These are phyloP conservation scores for Caenorhabditis imperialis DNA, from an alignment of 2,888 invertebrate genomes.

Conservation along the genomic window DNA sequence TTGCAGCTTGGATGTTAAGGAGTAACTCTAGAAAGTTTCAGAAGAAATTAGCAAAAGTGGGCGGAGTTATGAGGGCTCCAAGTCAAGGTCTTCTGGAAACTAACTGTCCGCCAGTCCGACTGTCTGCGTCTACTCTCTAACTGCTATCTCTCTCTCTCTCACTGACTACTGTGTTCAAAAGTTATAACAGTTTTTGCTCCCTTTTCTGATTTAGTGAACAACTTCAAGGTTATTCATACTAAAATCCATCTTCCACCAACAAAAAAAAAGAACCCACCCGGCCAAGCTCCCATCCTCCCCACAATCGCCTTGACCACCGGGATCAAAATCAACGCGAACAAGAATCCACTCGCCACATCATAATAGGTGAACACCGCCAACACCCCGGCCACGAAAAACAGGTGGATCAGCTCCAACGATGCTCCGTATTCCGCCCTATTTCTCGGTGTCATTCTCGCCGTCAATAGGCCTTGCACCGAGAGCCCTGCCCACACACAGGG, in stretches of 20 bases:
- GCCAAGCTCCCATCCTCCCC: conserved; percentile 11
- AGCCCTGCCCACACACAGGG: conserved; percentile 60
- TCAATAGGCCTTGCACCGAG: conserved; percentile 47
- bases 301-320: conserved; percentile 42
- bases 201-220: conserved; percentile 1
- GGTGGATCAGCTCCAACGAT: conserved; percentile 52
- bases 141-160: too few relatives aligned
- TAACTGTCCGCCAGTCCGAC: too few relatives aligned
- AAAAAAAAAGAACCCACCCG: conserved; percentile 7
- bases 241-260: too few relatives aligned
- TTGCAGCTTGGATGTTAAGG: too few relatives aligned
- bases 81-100: too few relatives aligned
- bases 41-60: too few relatives aligned
- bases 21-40: too few relatives aligned
- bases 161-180: too few relatives aligned
- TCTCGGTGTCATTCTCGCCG: conserved; percentile 40
- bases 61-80: too few relatives aligned
- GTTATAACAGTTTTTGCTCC: too few relatives aligned
- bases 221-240: too few relatives aligned
- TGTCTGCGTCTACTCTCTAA: too few relatives aligned
- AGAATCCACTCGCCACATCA: conserved; percentile 66
- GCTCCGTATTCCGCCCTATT: conserved; percentile 26
- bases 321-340: conserved; percentile 58
- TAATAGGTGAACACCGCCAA: conserved; percentile 61
- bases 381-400: conserved; percentile 40